phyloP scores from a whole-genome alignment of 2,888 invertebrate species.

The Drosophila picticornis region DNA sequence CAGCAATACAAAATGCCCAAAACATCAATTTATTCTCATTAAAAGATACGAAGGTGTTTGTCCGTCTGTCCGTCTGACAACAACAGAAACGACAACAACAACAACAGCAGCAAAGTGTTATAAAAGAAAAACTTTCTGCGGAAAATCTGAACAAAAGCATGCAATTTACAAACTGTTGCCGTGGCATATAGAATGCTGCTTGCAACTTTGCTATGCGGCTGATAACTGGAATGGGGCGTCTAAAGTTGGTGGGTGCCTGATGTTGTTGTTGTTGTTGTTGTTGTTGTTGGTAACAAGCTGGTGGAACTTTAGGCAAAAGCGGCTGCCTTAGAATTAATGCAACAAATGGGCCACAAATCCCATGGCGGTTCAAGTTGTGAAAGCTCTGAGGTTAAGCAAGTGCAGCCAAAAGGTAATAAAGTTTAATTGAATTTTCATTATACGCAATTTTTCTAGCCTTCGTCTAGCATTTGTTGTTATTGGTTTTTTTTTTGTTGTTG shows the following conservation, averaged over 20 bases:
- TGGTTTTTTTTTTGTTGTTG: constrained; percentile 23
- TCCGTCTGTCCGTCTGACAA: constrained; percentile 52
- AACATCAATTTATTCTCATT: constrained; percentile 82
- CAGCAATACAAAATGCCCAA: constrained; percentile 74
- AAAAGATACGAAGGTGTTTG: constrained; percentile 77
- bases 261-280: constrained; percentile 39
- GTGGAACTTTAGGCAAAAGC: constrained; percentile 48
- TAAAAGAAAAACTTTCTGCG: constrained; percentile 69
- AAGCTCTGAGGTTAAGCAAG: constrained; percentile 67
- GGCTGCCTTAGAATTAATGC: constrained; percentile 77
- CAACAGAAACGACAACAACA: constrained; percentile 13
- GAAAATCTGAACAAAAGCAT: constrained; percentile 75
- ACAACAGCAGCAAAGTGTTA: constrained; percentile 32
- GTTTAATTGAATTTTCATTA: constrained; percentile 81
- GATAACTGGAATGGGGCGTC: constrained; percentile 1
- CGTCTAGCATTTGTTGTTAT: constrained; percentile 26
- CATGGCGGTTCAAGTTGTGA: constrained; percentile 61
- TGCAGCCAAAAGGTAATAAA: constrained; percentile 76
- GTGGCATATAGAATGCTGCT: constrained; percentile 34
- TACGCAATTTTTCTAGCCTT: constrained; percentile 71
- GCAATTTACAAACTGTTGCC: constrained; percentile 72
- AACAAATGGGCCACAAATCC: constrained; percentile 78
- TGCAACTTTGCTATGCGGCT: constrained; percentile 11
- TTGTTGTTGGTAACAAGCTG: constrained; percentile 41
- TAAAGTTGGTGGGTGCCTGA: constrained; percentile 22